Conservation (phyloP, 2,797 vertebrate species). For the Sebastes wilsoni region DNA sequence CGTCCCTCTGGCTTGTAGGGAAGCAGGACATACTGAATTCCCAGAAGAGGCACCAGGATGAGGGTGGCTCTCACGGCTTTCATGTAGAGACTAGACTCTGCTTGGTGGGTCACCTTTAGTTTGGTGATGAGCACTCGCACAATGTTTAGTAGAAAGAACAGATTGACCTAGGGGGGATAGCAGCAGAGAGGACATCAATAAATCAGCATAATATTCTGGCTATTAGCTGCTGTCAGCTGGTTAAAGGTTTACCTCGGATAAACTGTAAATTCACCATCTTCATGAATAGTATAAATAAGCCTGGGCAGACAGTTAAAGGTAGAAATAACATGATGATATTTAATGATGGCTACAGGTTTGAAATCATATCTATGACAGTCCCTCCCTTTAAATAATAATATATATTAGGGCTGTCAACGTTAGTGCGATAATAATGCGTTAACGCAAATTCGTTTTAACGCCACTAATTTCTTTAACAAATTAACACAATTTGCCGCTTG, state of each 20-base stretch:
- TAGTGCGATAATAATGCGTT: too few relatives aligned
- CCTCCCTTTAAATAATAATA: not conserved
- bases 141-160: conserved; percentile 96
- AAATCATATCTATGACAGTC: not conserved
- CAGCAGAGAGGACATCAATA: not conserved
- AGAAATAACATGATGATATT: not conserved
- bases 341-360: not conserved
- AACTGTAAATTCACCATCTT: not conserved
- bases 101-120: conserved; percentile 95
- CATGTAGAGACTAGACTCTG: conserved; percentile 98
- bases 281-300: not conserved
- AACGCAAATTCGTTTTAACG: too few relatives aligned
- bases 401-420: not conserved
- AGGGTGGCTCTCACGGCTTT: conserved; percentile 96
- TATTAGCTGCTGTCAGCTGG: not conserved
- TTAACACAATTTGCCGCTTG: too few relatives aligned
- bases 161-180: conserved; percentile 85
- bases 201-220: not conserved
- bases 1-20: conserved; percentile 92
- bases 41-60: conserved; percentile 93
- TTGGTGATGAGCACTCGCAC: conserved; percentile 98
- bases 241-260: not conserved
- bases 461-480: too few relatives aligned
- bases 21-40: conserved; percentile 94
- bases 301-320: not conserved